These are phyloP conservation scores for Hydrolagus affinis DNA, from an alignment of 2,113 vertebrate species.

Conservation along the genomic window DNA sequence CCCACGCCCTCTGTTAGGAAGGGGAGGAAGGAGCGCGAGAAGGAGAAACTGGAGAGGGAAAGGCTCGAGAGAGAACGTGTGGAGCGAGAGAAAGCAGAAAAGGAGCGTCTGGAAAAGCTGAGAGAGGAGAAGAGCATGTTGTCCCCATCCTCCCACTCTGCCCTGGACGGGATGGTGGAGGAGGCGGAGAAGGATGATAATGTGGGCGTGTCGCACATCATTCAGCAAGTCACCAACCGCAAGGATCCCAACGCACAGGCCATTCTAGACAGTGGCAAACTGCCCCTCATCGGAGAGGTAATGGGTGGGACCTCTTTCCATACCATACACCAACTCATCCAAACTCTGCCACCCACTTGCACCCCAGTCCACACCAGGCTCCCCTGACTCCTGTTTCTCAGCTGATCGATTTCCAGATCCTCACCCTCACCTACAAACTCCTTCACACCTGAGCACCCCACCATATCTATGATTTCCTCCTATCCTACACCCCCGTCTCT, in stretches of 20 bases:
- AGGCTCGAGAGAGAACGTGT: slow-evolving; percentile 48
- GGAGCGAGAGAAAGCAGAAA: slow-evolving; percentile 44
- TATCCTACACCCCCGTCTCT: no score
- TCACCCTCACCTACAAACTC: no score
- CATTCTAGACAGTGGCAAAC: slow-evolving; percentile 46
- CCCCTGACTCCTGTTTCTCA: no score
- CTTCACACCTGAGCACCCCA: no score
- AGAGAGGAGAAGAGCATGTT: slow-evolving; percentile 17
- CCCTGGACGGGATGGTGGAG: slow-evolving; percentile 30
- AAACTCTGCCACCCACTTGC: no score
- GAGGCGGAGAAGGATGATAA: slow-evolving; percentile 36
- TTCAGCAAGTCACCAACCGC: slow-evolving; percentile 46
- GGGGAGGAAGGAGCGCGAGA: slow-evolving; percentile 52
- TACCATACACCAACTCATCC: no score
- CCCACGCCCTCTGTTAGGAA: slow-evolving; percentile 48
- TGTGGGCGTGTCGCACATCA: slow-evolving; percentile 56
- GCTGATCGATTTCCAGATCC: no score
- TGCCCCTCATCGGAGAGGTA: slow-evolving; percentile 64
- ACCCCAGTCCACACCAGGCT: no score
- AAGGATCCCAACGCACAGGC: slow-evolving; percentile 40
- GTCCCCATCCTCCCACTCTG: slow-evolving; percentile 37
- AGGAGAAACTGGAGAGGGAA: slow-evolving; percentile 48
- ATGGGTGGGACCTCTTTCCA: not conserved
- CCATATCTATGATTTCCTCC: no score
- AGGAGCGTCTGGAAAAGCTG: slow-evolving; percentile 44